Evolutionary conservation across 2,797 vertebrate genomes (phyloP).

Genomic region (Lemur catta): DNA sequence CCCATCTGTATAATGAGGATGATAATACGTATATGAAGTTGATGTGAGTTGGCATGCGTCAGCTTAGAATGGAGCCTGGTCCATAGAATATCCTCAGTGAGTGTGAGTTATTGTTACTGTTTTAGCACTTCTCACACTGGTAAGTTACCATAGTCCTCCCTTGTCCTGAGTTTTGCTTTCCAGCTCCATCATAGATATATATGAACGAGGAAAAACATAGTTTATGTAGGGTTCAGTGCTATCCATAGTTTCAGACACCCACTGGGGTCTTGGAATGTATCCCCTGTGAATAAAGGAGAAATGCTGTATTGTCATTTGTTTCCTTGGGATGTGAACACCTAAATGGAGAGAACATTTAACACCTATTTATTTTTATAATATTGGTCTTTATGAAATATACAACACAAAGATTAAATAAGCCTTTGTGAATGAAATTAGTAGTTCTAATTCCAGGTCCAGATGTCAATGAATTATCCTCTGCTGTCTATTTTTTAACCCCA

Average conservation of each 20-base stretch:
- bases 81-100: neutral
- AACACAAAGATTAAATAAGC: neutral
- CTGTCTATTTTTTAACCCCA: neutral
- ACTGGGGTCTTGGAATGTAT: neutral
- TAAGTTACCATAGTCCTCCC: neutral
- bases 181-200: neutral
- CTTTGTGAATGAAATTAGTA: neutral
- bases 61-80: neutral
- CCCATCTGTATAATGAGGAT: neutral
- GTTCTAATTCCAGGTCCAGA: neutral
- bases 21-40: fast-evolving
- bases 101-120: neutral
- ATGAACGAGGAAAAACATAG: neutral
- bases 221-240: too few species aligned
- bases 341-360: neutral
- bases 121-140: neutral
- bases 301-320: neutral
- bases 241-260: neutral
- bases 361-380: neutral
- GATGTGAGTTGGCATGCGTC: neutral
- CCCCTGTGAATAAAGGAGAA: neutral
- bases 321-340: neutral
- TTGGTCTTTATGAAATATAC: neutral
- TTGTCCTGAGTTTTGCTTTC: neutral
- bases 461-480: neutral